Base-by-base conservation (phyloP, 2,797 vertebrate species). In the Sebastes matsubarae region DNA sequence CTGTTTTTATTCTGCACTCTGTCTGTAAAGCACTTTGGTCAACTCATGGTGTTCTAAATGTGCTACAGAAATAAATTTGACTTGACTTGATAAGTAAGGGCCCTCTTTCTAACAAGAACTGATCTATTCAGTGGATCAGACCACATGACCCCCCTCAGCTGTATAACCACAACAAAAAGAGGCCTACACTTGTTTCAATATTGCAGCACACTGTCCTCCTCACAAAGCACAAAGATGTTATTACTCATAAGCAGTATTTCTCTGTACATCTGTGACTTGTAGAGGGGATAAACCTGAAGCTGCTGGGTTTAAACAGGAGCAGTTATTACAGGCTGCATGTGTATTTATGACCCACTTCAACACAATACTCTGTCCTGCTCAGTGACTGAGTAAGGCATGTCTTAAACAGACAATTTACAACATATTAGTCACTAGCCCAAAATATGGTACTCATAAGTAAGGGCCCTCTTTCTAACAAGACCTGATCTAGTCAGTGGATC, bases 111-210 rank as follows among this genome's bases (percentile, higher is more conserved):
- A 11, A 10, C 11, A 24, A 3, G 38, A 3, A 3, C 54, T 65
- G 69, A 75, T 32, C 50, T 30, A 32, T 3, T 46, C 4, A 30
- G 18, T 13, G 1, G 42, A 12, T 38, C 63, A 68, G 70, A 75
- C 75, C 77, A 88, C 82, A 89, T 88, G 90, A 92, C 82, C 80
- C 81, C 80, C 82, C 81, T 36, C 87, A 92, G 90, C 93, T 90
- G 88, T 81, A 50, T 46, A 54, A 91, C 73, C 83, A 93, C 76
- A 93, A 93, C 90, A 94, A 86, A 80, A 81, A 82, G 30, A 57
- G 92, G 92, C 92, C 92, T 90, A 65, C 36, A 38, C 12, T 67
- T 54, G 6, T 42, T 65, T 38, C 11, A 58, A 8, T n/a, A 7
- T 7, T 68, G 10, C 13, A 78, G 2, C 38, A 55, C 36, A 22